Evolutionary conservation across 2,113 vertebrate genomes (phyloP).

Genomic region (Mormyrus iriodes): DNA sequence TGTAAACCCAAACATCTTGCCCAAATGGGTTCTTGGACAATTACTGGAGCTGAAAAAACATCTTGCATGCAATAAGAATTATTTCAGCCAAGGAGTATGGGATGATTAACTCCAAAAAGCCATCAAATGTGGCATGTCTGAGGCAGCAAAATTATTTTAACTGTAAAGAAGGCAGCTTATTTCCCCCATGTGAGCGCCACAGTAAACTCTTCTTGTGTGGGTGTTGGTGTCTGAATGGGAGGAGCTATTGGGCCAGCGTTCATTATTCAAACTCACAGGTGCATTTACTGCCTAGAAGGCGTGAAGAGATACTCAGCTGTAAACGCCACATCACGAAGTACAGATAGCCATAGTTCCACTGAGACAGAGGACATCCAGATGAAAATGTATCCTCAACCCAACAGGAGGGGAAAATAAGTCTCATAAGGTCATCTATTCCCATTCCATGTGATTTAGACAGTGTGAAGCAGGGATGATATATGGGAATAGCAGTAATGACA

Average conservation of each 20-base stretch:
- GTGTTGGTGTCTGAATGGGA: neutral
- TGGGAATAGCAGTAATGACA: neutral
- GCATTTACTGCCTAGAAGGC: neutral
- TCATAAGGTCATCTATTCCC: neutral
- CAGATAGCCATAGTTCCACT: neutral
- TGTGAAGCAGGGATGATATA: neutral
- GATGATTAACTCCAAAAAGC: neutral
- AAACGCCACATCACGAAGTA: too few relatives aligned
- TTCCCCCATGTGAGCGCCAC: neutral
- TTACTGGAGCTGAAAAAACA: neutral
- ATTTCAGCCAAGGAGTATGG: neutral
- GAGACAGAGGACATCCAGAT: neutral
- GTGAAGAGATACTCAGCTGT: neutral
- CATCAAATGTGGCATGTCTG: neutral
- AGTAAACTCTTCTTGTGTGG: neutral
- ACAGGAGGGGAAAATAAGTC: neutral
- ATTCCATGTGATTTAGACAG: neutral
- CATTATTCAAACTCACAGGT: neutral
- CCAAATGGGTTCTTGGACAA: neutral
- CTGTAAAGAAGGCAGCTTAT: neutral
- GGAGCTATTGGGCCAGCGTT: neutral
- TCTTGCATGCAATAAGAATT: neutral
- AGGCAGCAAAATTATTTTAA: neutral
- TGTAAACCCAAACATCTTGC: neutral
- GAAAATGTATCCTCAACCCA: neutral